Conservation (phyloP, 35 echinoderm and acorn worm genomes). For the Heliocidaris tuberculata region DNA sequence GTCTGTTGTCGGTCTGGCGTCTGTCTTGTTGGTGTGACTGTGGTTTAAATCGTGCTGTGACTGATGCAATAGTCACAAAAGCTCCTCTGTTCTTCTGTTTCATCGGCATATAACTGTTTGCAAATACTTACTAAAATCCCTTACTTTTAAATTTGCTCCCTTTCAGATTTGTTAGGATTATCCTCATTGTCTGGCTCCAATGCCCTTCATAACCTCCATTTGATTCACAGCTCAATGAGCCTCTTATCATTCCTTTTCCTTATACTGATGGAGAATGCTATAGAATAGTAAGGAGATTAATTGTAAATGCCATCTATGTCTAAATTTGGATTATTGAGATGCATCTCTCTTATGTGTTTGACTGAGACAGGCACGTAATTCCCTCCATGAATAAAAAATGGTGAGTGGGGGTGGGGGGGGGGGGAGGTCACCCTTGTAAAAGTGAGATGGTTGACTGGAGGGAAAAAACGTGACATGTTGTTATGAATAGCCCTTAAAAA, state of each 20-base stretch:
- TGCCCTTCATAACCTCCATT: not conserved
- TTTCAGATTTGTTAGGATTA: not conserved
- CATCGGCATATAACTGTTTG: constrained; percentile 22
- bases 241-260: not conserved
- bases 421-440: not conserved
- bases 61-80: not conserved
- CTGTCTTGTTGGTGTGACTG: no score
- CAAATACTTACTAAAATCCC: constrained; percentile 23
- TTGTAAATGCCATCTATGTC: not conserved
- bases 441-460: no score
- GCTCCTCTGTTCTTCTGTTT: not conserved
- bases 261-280: not conserved
- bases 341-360: not conserved
- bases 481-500: not conserved
- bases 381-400: not conserved
- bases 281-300: not conserved
- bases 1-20: no score
- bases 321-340: not conserved
- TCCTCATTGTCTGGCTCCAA: not conserved
- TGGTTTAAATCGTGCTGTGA: not conserved
- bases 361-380: not conserved
- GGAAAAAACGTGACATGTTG: no score
- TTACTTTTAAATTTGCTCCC: not conserved
- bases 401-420: not conserved
- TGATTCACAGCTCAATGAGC: not conserved